Evolutionary conservation across 2,113 vertebrate species (phyloP), one percentile per base, ranked within the genome.

Genomic region (Onychostoma macrolepis): DNA sequence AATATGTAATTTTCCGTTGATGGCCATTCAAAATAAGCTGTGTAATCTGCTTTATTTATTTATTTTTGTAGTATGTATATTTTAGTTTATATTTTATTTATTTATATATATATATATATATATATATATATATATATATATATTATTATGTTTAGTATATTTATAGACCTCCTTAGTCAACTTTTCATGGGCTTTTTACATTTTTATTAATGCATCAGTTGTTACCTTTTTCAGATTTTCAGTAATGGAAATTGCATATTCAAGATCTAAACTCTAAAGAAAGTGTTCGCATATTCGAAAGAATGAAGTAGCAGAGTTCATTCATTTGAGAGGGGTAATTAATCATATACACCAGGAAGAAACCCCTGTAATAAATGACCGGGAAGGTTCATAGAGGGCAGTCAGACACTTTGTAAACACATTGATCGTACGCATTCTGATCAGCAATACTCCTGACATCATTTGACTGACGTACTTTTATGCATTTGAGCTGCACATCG

Each of bases 361-460:
- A 83, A 48, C 2, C 19, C 61, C 11, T 85, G n/a, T 74, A 87
- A 87, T 87, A 87, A 87, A 83, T 56, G 69, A 48, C 76, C 77
- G 28, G 6, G 13, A 86, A 83, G 26, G 43, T 72, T 71, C 74
- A 74, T 85, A 45, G 86, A 75, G 38, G 71, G 21, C 72, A 74
- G 17, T 61, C 38, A 38, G 56, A 78, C 82, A 50, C 13, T 5
- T 17, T 76, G 67, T 53, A 45, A 84, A 65, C 53, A 15, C 85
- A 88, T 87, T 85, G 83, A 83, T 85, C 75, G 15, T 13, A 43
- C 26, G 41, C 50, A 19, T 86, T 88, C 87, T 75, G 85, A 78
- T 89, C 72, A 56, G 84, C 86, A 65, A 48, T 21, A 45, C 77
- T 67, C 80, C 24, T 13, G 50, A 28, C 71, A 26, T 45, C 28